phyloP scores from a whole-genome alignment of 2,797 vertebrate species.

The Xenopus petersii region DNA sequence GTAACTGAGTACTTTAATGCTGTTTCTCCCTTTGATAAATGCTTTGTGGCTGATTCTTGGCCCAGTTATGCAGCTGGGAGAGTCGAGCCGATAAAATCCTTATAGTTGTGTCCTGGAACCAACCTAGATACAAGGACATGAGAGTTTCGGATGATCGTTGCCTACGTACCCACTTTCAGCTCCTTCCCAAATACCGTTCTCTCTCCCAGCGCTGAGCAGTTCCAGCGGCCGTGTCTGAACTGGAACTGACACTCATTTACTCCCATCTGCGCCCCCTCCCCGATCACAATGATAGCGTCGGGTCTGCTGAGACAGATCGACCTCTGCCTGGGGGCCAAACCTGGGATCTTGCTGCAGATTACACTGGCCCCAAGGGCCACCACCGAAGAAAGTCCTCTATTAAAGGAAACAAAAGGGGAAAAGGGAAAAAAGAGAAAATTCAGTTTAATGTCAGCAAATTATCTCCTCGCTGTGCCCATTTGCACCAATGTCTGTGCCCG shows the following conservation, averaged over 20 bases:
- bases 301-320: conserved; percentile 97
- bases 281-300: conserved; percentile 95
- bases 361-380: conserved; percentile 94
- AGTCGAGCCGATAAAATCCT: conserved; percentile 4
- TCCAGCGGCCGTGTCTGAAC: conserved; percentile 94
- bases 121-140: not conserved
- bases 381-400: conserved; percentile 90
- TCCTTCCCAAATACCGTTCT: conserved; percentile 95
- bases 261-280: conserved; percentile 95
- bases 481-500: too few relatives aligned
- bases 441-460: too few relatives aligned
- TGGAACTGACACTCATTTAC: conserved; percentile 97
- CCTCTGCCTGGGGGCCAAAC: conserved; percentile 90
- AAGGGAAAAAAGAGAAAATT: not conserved
- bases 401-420: conserved; percentile 49
- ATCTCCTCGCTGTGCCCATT: too few relatives aligned
- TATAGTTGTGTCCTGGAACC: conserved; percentile 1
- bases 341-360: conserved; percentile 97
- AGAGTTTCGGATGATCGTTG: conserved; percentile 14
- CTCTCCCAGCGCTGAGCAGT: conserved; percentile 93
- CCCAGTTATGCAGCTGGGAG: conserved; percentile 30
- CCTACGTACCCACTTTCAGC: conserved; percentile 95
- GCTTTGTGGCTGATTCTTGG: not conserved
- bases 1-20: too few relatives aligned
- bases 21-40: not conserved